Percentiles rank a stretch among this genome's conserved stretches.
Conservation (phyloP, 1,140 invertebrate genomes). For the Pectinophora gossypiella region DNA sequence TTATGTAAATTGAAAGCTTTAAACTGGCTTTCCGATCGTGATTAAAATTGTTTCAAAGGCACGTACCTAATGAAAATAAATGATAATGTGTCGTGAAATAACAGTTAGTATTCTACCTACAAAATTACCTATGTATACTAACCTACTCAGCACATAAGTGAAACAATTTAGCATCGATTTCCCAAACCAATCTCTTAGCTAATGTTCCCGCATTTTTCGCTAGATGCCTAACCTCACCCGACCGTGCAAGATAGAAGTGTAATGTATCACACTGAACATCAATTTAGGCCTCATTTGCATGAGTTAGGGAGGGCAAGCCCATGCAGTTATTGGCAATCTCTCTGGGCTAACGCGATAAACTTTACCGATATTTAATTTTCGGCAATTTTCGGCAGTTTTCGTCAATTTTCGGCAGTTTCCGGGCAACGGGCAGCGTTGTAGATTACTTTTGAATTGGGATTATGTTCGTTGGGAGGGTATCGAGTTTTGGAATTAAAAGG, state of each 20-base stretch:
- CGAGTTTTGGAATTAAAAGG: background rate
- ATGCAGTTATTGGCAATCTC: constrained; percentile 43
- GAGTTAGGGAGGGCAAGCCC: constrained; percentile 14
- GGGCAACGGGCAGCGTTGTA: constrained; percentile 32
- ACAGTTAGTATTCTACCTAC: no score
- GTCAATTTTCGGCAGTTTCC: constrained; percentile 72
- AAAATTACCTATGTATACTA: no score
- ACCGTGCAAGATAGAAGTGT: constrained; percentile 4
- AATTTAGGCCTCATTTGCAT: constrained; percentile 33
- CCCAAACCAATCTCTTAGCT: no score
- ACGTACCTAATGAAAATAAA: no score
- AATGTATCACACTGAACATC: constrained; percentile 17
- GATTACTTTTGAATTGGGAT: constrained; percentile 14
- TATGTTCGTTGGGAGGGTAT: background rate
- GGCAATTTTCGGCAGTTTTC: constrained; percentile 38
- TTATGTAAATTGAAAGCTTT: no score
- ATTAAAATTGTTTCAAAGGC: no score
- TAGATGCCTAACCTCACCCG: no score
- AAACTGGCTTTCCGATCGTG: no score
- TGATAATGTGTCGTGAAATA: no score
- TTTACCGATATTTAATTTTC: constrained; percentile 45
- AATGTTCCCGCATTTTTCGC: no score
- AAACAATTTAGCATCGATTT: no score
- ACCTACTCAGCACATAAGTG: no score
- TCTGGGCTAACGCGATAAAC: constrained; percentile 35